Base-by-base conservation (phyloP, 2,113 vertebrate species). In the Australoheros scitulus region DNA sequence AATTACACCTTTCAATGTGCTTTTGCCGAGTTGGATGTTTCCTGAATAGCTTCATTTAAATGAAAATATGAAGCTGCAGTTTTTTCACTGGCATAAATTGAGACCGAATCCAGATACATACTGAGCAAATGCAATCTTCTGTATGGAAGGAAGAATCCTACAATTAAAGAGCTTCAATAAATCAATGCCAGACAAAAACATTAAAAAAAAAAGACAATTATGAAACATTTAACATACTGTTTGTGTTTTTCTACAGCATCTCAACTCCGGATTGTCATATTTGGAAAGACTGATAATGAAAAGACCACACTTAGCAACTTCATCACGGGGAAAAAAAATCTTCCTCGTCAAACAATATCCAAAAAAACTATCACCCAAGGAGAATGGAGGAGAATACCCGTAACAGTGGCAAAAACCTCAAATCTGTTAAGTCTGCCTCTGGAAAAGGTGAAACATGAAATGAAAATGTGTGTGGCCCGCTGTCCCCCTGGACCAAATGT, bases 401-500 rank as follows among this genome's bases (percentile, higher is more conserved):
- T 87, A 32, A 82, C 59, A 1, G 76, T 90, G 1, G 58, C 90
- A 29, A 81, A 70, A 7, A 84, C 82, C 2, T 36, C 80, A 17
- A 34, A 87, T 7, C 4, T 87, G 34, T 84, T 85, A 60, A 55
- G 38, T 32, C 65, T 77, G 14, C 6, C 82, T 0, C 0, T 5
- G 1, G 7, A 76, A 2, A 75, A 4, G 61, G 15, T 87, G 57
- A 41, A 61, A 61, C 32, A 68, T 2, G 80, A 83, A 26, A 85
- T 92, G 47, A 80, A 58, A 50, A 77, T 0, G 10, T 92, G 84
- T 13, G 84, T 70, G 4, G 57, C 24, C 58, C 0, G 38, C 5
- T 88, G 83, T 3, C 63, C 79, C 0, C 90, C 87, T 8, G 90
- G 88, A 63, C 88, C 86, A 50, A 87, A 90, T 20, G 59, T 88